Evolutionary conservation across 2,888 invertebrate genomes (phyloP).

Genomic region (Megaustenia siamemsis): DNA sequence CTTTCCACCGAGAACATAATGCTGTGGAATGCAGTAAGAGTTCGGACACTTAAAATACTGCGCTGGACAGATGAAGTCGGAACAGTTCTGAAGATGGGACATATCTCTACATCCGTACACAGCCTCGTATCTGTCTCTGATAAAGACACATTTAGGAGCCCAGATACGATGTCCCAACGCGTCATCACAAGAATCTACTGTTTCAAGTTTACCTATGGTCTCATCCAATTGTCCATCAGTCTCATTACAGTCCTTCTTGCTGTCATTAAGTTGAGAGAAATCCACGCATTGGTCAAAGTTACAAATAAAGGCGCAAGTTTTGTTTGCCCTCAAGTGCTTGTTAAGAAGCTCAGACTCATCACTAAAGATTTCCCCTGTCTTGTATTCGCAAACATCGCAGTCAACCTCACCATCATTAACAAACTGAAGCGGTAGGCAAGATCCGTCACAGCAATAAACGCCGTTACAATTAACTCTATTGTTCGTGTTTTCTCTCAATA

Average conservation of each 20-base stretch:
- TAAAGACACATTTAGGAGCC: slow-evolving; percentile 27
- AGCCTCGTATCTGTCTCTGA: slow-evolving; percentile 7
- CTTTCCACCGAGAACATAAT: slow-evolving; percentile 15
- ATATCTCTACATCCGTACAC: slow-evolving; percentile 16
- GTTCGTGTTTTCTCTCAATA: too few species aligned
- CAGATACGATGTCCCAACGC: background rate
- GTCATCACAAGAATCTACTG: background rate
- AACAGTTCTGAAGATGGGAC: slow-evolving; percentile 18
- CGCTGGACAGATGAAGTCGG: background rate
- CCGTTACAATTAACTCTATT: too few species aligned
- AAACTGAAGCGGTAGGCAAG: background rate
- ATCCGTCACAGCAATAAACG: background rate
- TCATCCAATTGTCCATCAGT: background rate
- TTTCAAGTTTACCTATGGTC: slow-evolving; percentile 9
- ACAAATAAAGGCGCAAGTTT: background rate
- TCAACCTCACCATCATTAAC: background rate
- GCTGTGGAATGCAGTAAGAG: slow-evolving; percentile 22
- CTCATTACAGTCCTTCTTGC: background rate
- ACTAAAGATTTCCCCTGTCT: background rate
- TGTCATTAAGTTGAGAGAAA: background rate
- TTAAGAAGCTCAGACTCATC: background rate
- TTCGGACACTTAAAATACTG: slow-evolving; percentile 22
- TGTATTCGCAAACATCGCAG: background rate
- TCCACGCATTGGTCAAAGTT: background rate
- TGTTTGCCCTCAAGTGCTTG: background rate